Conservation (phyloP, 1,140 invertebrate genomes). For the Heliconius himera region DNA sequence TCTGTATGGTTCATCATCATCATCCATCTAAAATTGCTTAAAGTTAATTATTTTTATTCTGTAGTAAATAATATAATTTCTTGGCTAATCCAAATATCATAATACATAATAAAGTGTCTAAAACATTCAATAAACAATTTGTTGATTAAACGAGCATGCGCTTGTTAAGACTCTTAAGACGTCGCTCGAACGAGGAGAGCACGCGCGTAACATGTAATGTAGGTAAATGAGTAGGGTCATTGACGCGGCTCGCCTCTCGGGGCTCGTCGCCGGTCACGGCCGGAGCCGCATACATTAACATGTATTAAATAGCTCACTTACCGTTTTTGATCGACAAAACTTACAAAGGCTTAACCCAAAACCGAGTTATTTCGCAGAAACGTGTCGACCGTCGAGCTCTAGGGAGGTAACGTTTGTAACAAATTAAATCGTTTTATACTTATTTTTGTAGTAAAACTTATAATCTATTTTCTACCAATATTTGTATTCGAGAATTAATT, state of each 20-base stretch:
- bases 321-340: slow-evolving; percentile 1
- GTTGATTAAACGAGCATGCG: not conserved
- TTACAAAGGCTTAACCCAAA: not conserved
- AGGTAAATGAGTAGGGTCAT: slow-evolving; percentile 18
- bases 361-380: not conserved
- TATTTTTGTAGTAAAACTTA: not conserved
- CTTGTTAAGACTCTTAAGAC: not conserved
- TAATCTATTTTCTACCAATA: too few species aligned
- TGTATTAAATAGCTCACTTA: slow-evolving; percentile 20
- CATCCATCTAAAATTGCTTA: too few species aligned
- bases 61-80: too few species aligned
- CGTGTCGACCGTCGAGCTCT: not conserved
- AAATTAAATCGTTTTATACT: not conserved
- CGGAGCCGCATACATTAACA: slow-evolving; percentile 32
- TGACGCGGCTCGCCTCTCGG: slow-evolving; percentile 7
- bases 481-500: too few species aligned
- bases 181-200: not conserved
- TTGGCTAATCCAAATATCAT: too few species aligned
- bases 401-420: not conserved
- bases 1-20: too few species aligned
- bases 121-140: not conserved
- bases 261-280: slow-evolving; percentile 1
- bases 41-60: too few species aligned
- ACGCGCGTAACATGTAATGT: not conserved
- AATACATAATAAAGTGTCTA: too few species aligned